Evolutionary conservation across 2,888 invertebrate genomes (phyloP).

Genomic region (Tolmerus cingulatus): DNA sequence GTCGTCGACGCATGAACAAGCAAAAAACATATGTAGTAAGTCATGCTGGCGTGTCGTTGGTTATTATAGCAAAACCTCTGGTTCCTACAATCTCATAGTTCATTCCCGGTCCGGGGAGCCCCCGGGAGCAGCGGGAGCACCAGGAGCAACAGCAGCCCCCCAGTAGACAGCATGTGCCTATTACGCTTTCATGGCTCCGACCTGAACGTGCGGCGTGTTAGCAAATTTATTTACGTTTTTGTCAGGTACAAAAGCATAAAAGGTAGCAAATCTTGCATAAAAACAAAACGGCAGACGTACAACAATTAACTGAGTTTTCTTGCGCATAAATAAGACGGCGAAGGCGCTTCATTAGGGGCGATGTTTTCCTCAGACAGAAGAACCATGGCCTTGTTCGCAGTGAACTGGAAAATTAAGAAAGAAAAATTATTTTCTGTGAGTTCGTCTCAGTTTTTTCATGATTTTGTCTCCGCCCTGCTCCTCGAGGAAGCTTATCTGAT

Average conservation of each 20-base stretch:
- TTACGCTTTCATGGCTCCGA: not conserved
- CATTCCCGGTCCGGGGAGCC: not conserved
- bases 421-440: slow-evolving; percentile 1
- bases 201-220: not conserved
- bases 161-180: not conserved
- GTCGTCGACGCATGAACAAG: not conserved
- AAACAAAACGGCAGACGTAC: slow-evolving; percentile 14
- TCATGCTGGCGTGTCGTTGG: slow-evolving; percentile 26
- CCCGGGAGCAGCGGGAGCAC: not conserved
- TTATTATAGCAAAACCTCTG: slow-evolving; percentile 20
- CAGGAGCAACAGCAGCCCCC: not conserved
- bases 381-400: not conserved
- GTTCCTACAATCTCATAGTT: not conserved
- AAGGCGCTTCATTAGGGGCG: slow-evolving; percentile 15
- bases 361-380: not conserved
- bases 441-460: not conserved
- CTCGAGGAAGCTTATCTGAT: not conserved
- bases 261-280: not conserved
- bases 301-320: slow-evolving; percentile 30
- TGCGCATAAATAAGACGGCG: not conserved
- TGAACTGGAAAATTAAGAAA: not conserved
- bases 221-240: slow-evolving; percentile 19
- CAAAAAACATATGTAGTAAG: slow-evolving; percentile 37
- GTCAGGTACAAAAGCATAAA: slow-evolving; percentile 14
- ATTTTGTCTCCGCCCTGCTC: not conserved